Evolutionary conservation across 2,888 invertebrate genomes (phyloP), one percentile per base, ranked within the genome.

Genomic region (Acrobasis consociella): DNA sequence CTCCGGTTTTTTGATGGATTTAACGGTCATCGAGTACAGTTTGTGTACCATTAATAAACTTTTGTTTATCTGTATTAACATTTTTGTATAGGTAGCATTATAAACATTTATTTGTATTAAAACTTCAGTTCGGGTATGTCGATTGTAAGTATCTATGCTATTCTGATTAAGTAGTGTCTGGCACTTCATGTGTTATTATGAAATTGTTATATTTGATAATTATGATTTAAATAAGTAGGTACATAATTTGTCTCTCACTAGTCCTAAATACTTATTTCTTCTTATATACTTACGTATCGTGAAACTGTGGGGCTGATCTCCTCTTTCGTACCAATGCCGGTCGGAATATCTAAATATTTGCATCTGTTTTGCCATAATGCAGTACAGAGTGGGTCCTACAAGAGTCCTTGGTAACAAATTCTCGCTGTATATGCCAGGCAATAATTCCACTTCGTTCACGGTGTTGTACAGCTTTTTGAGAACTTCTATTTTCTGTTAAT

Each of bases 321-420:
- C 87, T 63, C 88, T 80, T 60, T 89, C 88, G 50, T 78, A 87
- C 88, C 87, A 89, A 66, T 87, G 87, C 22, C 87, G 72, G 61
- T 89, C 87, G 0, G 85, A 80, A 55, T 73, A 86, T 55, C 81
- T 74, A 63, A 84, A 82, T 17, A 84, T 62, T 38, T 81, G 78
- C 37, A 86, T 64, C 65, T 89, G 88, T 59, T 85, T 87, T 0
- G 77, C 70, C 66, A 89, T 84, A 59, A 89, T 86, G 66, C 88
- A 89, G 65, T 85, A 88, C 22, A 88, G 67, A 0, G 85, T 87
- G 0, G 86, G 86, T 0, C 86, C 87, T 0, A 85, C 82, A 53
- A 71, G 74, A 2, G 81, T 75, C 3, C 80, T 83, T 39, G 78
- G 77, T 10, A 89, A 73, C 11, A 74, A 62, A 11, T 77, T 83